Evolutionary conservation across 1,140 invertebrate genomes (phyloP).

Genomic region (Sesamia nonagrioides): DNA sequence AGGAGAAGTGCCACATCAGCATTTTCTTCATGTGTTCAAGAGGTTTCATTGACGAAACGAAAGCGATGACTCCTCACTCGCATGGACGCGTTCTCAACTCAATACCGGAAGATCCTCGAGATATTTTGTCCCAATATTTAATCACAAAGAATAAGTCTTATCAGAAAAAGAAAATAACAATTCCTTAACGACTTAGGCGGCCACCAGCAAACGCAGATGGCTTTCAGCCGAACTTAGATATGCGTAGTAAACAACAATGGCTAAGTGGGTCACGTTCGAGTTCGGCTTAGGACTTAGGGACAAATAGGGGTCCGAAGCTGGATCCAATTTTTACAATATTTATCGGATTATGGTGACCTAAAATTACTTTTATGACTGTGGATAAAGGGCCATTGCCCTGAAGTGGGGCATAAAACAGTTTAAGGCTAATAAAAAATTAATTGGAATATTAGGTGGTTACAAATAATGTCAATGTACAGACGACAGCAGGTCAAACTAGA

Average conservation of each 20-base stretch:
- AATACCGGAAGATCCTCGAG: neutral
- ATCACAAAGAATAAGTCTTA: neutral
- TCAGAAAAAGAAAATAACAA: no score
- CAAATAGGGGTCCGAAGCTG: neutral
- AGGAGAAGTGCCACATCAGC: neutral
- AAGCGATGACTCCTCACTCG: slow-evolving; percentile 2
- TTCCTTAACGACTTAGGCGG: neutral
- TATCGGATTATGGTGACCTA: neutral
- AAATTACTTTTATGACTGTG: neutral
- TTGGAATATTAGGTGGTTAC: no score
- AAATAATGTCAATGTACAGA: no score
- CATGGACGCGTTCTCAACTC: neutral
- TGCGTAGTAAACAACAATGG: neutral
- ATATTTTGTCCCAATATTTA: neutral
- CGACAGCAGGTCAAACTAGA: no score
- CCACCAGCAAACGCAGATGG: neutral
- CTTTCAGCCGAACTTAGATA: neutral
- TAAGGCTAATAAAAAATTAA: no score
- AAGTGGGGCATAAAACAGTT: neutral
- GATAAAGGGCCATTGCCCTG: neutral
- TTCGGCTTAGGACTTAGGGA: neutral
- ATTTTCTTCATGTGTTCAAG: slow-evolving; percentile 15
- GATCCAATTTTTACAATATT: neutral
- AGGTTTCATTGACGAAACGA: slow-evolving; percentile 22
- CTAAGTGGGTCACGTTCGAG: neutral